Percentiles rank a stretch among this genome's conserved stretches.
Evolutionary conservation across 2,113 vertebrate genomes (phyloP).

Genomic region (Mus spicilegus): DNA sequence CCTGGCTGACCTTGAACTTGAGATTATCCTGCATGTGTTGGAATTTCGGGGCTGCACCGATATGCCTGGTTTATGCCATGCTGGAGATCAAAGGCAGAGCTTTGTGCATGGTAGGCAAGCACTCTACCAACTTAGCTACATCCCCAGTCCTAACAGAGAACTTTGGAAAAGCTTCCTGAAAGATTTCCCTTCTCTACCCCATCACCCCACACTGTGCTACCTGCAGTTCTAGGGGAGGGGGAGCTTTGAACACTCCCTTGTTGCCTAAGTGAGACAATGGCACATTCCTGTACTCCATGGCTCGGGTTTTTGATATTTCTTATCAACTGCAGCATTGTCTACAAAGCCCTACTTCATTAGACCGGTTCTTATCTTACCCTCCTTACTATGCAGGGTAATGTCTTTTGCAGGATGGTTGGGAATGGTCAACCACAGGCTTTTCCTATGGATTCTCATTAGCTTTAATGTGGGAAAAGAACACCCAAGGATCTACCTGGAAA

Average conservation of each 20-base stretch:
- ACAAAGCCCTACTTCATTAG: neutral
- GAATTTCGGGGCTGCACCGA: neutral
- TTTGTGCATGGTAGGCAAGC: neutral
- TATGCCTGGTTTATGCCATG: neutral
- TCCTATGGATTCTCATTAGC: neutral
- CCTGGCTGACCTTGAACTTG: neutral
- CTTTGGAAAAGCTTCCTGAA: neutral
- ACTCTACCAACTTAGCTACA: too few relatives aligned
- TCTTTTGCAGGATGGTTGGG: conserved; percentile 16
- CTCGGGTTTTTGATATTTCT: neutral
- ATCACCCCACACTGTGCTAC: neutral
- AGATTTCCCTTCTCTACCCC: neutral
- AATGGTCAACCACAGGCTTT: conserved; percentile 1
- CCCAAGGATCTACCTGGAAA: neutral
- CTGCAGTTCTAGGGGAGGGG: neutral
- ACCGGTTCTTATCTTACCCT: neutral
- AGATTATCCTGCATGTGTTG: neutral
- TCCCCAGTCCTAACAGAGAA: neutral
- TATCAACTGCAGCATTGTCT: neutral
- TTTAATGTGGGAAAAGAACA: neutral
- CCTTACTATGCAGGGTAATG: neutral
- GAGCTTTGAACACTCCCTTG: too few relatives aligned
- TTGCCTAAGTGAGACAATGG: neutral
- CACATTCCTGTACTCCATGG: neutral
- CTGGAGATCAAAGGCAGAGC: neutral